A percentile compares a stretch with the other conserved stretches of the same genome.
Conservation (phyloP, 2,888 invertebrate species). For the Pyrrhosoma nymphula region DNA sequence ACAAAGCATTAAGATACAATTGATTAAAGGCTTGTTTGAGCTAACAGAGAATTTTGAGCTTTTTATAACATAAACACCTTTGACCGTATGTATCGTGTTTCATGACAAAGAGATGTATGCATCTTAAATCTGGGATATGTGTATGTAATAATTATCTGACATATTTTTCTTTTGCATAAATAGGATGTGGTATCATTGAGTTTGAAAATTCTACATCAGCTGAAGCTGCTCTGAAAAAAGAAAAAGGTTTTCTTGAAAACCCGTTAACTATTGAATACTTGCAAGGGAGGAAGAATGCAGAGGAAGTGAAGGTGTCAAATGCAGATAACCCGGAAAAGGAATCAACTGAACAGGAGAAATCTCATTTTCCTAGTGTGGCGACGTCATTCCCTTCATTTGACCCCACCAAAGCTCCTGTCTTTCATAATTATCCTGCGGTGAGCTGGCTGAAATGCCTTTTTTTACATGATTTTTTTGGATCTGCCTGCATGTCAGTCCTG, state of each 20-base stretch:
- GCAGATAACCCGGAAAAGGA: neutral
- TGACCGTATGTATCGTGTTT: no score
- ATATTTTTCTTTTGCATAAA: neutral
- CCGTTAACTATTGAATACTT: conserved; percentile 88
- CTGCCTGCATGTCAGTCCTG: no score
- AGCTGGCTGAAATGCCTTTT: neutral
- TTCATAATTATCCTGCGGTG: neutral
- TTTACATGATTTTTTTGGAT: neutral
- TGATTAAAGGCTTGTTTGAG: no score
- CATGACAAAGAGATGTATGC: no score
- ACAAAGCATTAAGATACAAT: no score
- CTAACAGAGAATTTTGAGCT: no score
- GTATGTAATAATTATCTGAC: neutral
- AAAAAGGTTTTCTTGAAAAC: conserved; percentile 84
- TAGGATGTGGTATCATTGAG: conserved; percentile 51
- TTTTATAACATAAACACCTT: no score
- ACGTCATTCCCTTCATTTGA: conserved; percentile 43
- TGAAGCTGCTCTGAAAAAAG: conserved; percentile 80
- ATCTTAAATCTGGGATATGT: no score
- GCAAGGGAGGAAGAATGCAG: conserved; percentile 79
- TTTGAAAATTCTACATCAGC: conserved; percentile 47
- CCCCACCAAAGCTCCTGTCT: neutral
- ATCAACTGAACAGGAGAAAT: neutral
- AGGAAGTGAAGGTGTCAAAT: conserved; percentile 69
- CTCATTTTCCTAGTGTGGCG: neutral